Base-by-base conservation (phyloP, 30 jellyfish, hydroid and myxozoan genomes). In the Cassiopea xamachana region DNA sequence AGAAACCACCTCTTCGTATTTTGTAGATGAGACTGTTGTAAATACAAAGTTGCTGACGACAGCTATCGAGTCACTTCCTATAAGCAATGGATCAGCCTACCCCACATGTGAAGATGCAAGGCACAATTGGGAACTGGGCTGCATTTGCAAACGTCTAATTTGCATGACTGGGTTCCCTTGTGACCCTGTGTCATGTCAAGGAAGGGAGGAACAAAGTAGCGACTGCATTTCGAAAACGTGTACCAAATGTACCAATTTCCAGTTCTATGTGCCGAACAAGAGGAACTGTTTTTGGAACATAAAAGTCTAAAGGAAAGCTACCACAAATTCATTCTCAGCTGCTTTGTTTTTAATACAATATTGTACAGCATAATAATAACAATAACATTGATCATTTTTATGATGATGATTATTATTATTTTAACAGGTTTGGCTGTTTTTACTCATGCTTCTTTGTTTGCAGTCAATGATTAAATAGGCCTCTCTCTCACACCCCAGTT, bases 21-120 rank as follows among this genome's bases (percentile, higher is more conserved):
- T 19, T 39, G 5, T 43, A 71, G 80, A 71, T 71, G 80, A 16
- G 55, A 71, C 7, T 19, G 55, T 71, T 71, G 55, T 19, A 71
- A 71, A 71, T 71, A 71, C 80, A 71, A 71, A 71, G 80, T 19
- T 71, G 55, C 80, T 71, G 80, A 71, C 80, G 80, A 2, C 80
- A 12, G 80, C 80, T 71, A 71, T 71, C 80, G 80, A 77, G 18
- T 58, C 81, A 44, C 90, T 77, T 45, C 87, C 95, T 27, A 69
- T 83, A 12, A 88, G 81, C 50, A 88, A 79, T 2, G 80, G 55
- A 58, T 73, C 89, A 0, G 77, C 95, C 8, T 88, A 88, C 39
- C 95, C 95, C 1, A 64, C 59, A 13, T 88, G 95, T 47, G 87
- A 88, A 88, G 95, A 88, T 19, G 95, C 95, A 19, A 88, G 76